A percentile compares a stretch with the other conserved stretches of the same genome.
Evolutionary conservation across 2,113 vertebrate genomes (phyloP).

Genomic region (Macaca nemestrina): DNA sequence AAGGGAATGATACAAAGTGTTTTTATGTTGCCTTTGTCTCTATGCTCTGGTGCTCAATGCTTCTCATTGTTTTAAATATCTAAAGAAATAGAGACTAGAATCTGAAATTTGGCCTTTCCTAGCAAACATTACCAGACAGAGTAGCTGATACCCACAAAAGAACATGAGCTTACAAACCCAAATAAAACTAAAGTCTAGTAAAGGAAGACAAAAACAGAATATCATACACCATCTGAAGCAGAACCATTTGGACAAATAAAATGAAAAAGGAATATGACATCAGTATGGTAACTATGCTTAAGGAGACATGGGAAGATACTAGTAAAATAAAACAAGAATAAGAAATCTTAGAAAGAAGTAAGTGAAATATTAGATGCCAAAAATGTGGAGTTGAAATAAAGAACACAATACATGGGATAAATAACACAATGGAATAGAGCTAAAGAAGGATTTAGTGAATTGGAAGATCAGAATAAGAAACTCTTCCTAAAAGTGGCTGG

Average conservation of each 20-base stretch:
- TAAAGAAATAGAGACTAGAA: neutral
- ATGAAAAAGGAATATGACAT: neutral
- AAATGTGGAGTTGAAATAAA: neutral
- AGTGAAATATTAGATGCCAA: neutral
- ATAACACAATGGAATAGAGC: neutral
- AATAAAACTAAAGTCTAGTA: neutral
- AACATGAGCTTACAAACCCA: neutral
- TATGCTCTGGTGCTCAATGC: neutral
- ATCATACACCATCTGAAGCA: neutral
- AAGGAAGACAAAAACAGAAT: neutral
- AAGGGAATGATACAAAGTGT: neutral
- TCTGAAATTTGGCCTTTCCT: neutral
- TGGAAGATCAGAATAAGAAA: neutral
- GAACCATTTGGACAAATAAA: neutral
- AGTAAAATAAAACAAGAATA: neutral
- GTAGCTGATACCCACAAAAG: neutral
- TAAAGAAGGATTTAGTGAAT: constrained; percentile 23
- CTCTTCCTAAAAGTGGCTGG: neutral
- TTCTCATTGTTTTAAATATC: neutral
- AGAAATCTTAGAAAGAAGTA: neutral
- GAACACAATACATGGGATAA: neutral
- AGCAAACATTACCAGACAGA: neutral
- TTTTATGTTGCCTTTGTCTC: neutral
- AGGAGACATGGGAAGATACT: neutral
- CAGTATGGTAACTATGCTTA: neutral